Evolutionary conservation across 1,140 invertebrate species (phyloP), one percentile per base, ranked within the genome.

Genomic region (Drosophila nigrodunni): DNA sequence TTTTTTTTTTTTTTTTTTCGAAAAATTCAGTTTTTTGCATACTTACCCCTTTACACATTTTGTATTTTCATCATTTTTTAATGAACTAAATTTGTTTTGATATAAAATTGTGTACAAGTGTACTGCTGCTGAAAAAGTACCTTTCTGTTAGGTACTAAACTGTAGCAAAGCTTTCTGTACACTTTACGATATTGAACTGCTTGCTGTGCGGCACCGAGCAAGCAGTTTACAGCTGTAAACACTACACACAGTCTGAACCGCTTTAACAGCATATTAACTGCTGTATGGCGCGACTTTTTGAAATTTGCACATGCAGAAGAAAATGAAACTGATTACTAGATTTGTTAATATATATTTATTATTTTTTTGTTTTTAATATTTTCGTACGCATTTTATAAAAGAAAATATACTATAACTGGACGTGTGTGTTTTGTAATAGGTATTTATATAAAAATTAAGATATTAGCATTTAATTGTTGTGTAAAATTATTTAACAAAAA

Each of bases 401-500:
- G 67, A 74, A 74, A 76, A 66, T 74, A 70, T 57, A 72, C 79
- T 66, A 82, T 88, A 74, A 77, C 59, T 87, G 80, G 82, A 87
- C 80, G 77, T 78, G 78, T 78, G 59, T 62, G 64, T 67, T 30
- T 30, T 30, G 6, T 30, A 30, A 30, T 30, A 30, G 25, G 25
- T 30, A 30, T 30, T 30, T 74, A 39, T 86, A 74, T 72, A 62
- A 82, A 82, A 82, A 78, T 61, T 74, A 55, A 66, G 37, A 49
- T 64, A 64, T 66, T 54, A 66, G 64, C 54, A 43, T 57, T 37
- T 47, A 66, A 55, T 47, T 25, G 59, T 61, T 35, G 25, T 74
- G 70, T 85, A 85, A 59, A 85, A 85, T 69, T 85, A 85, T 77
- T 87, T 74, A 87, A 87, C 83, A 88, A 87, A 70, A 75, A 58